A percentile compares a stretch with the other conserved stretches of the same genome.
These are phyloP conservation scores for Notothenia rossii DNA, from an alignment of 2,113 vertebrate genomes.

Conservation along the genomic window DNA sequence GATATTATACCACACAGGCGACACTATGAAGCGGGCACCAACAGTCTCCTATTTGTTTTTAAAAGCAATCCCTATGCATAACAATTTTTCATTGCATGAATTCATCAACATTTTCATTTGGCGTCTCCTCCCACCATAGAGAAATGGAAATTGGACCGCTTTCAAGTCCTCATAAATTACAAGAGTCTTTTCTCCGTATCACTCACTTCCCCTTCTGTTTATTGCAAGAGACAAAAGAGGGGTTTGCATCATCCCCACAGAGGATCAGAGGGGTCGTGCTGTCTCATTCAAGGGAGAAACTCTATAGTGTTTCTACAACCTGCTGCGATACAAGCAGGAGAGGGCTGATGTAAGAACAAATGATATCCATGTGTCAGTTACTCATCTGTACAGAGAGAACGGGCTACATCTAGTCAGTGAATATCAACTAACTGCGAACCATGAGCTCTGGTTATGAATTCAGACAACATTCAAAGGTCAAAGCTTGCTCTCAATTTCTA, in stretches of 20 bases:
- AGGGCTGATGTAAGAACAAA: conserved; percentile 51
- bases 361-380: conserved; percentile 40
- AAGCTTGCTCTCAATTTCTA: background rate
- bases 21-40: background rate
- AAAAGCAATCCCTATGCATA: background rate
- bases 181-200: background rate
- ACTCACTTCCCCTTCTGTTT: conserved; percentile 14
- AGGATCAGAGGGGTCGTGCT: conserved; percentile 17
- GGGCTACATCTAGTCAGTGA: conserved; percentile 27
- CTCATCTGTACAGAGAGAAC: conserved; percentile 23
- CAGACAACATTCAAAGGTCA: conserved; percentile 24
- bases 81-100: background rate
- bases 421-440: conserved; percentile 43
- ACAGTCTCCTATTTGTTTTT: background rate
- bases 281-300: conserved; percentile 43
- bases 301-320: conserved; percentile 30
- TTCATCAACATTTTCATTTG: background rate
- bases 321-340: conserved; percentile 27
- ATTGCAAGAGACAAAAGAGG: conserved; percentile 65
- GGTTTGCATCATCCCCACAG: conserved; percentile 60
- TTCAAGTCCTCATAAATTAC: conserved; percentile 8
- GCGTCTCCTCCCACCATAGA: background rate
- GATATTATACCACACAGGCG: background rate
- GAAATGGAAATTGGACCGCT: background rate
- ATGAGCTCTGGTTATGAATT: conserved; percentile 30